phyloP scores from a whole-genome alignment of 1,140 invertebrate genomes.

The Drosophila trapezifrons region DNA sequence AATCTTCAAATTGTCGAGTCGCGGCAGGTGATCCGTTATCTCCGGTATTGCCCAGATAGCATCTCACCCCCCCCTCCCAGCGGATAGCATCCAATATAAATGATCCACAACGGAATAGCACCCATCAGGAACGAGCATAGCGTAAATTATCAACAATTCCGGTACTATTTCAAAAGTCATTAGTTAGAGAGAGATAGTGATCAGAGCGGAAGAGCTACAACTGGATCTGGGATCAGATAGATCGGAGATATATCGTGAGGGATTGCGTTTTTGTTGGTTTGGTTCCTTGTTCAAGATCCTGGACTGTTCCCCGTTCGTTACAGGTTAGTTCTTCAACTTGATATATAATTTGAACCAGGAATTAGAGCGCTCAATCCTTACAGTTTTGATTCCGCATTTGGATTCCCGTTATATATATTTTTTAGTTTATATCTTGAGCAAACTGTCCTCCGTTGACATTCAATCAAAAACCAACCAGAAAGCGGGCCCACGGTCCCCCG shows the following conservation, averaged over 20 bases:
- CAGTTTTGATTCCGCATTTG: constrained; percentile 24
- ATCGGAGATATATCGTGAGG: not conserved
- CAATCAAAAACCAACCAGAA: constrained; percentile 2
- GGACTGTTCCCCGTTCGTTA: constrained; percentile 20
- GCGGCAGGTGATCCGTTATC: constrained; percentile 6
- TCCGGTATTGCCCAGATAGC: not conserved
- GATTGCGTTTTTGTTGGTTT: constrained; percentile 24
- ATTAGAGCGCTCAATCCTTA: not conserved
- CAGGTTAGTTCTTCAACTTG: not conserved
- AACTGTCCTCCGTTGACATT: constrained; percentile 6
- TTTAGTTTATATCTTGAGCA: constrained; percentile 14
- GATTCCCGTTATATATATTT: constrained; percentile 22
- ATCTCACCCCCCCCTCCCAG: too few relatives aligned
- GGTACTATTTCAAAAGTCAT: not conserved
- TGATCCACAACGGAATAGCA: not conserved
- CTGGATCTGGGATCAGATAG: not conserved
- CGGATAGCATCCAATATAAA: not conserved
- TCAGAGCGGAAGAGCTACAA: not conserved
- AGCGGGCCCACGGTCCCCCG: not conserved
- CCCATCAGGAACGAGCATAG: not conserved
- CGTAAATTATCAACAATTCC: not conserved
- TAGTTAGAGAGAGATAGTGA: not conserved
- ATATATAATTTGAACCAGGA: too few relatives aligned
- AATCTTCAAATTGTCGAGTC: constrained; percentile 60
- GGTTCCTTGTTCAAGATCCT: constrained; percentile 35